Base-by-base conservation (phyloP, 53 echinoderm and acorn worm genomes). In the Zoroaster sp. region DNA sequence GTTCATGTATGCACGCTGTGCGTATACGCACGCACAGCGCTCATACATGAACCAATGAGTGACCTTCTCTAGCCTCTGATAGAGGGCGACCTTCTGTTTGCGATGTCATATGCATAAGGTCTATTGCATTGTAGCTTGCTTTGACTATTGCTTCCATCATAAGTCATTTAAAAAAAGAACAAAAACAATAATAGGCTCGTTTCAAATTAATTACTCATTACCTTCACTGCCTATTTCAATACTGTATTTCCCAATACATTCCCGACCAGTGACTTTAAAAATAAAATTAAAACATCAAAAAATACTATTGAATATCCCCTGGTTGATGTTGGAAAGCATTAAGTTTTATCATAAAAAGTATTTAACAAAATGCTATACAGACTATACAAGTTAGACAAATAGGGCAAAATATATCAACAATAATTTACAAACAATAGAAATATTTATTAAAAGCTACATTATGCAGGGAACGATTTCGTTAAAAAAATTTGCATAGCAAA, bases 381-480 rank as follows among this genome's bases (percentile, higher is more conserved):
- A 71, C 71, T 85, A 71, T 85, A 85, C 85, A 85, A 71, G 71
- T 71, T 85, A 44, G 85, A 85, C 85, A 85, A 85, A 85, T 85
- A 70, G 85, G 72, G 85, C 71, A 85, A 85, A 83, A 74, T 66
- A 47, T 75, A 85, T 85, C 71, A 47, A 85, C 85, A 85, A 83
- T 70, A 85, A 70, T 85, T 85, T 85, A 85, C 85, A 85, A 40
- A 85, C 85, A 32, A 85, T 51, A 71, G 85, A 85, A 85, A 85
- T 85, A 85, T 37, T 66, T 33, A 28, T 41, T 85, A 85, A 70
- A 85, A 85, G 85, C 69, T 71, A 71, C 49, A 70, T 34, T n/a
- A 35, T 44, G 9, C 46, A 46, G 71, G 71, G 71, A 85, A 85
- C 47, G 43, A 12, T 49, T 17, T 21, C 45, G 8, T 28, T 10